These are phyloP conservation scores for Orgyia antiqua DNA, from an alignment of 2,888 invertebrate species.

Conservation along the genomic window DNA sequence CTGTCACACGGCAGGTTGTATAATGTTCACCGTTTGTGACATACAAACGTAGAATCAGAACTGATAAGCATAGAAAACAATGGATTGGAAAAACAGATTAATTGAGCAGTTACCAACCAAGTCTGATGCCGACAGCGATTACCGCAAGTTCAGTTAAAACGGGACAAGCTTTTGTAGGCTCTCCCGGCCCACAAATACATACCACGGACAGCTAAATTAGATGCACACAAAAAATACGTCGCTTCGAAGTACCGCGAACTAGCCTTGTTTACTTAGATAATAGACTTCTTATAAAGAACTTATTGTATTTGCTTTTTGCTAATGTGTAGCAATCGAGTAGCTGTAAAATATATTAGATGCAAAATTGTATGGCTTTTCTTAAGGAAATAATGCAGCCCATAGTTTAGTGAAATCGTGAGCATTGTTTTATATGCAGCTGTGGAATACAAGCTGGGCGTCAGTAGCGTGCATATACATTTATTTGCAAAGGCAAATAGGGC, in stretches of 20 bases:
- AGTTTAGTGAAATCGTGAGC: conserved; percentile 26
- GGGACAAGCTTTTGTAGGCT: conserved; percentile 54
- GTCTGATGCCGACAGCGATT: conserved; percentile 45
- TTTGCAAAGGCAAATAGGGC: conserved; percentile 27
- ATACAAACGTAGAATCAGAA: conserved; percentile 30
- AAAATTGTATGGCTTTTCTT: conserved; percentile 12
- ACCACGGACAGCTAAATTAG: conserved; percentile 37
- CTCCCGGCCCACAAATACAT: conserved; percentile 34
- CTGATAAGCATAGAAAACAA: conserved; percentile 45
- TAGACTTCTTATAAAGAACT: conserved; percentile 28
- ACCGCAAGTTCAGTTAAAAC: conserved; percentile 59
- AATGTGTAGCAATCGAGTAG: conserved; percentile 18
- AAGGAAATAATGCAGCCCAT: conserved; percentile 13
- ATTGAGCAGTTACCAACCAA: conserved; percentile 37
- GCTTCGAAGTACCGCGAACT: conserved; percentile 16
- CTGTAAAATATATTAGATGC: conserved; percentile 16
- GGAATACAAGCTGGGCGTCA: conserved; percentile 23
- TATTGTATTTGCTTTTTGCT: conserved; percentile 24
- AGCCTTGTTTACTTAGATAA: conserved; percentile 35
- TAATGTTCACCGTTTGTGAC: conserved; percentile 49
- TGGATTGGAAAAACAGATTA: conserved; percentile 48
- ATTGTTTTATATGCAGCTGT: conserved; percentile 28
- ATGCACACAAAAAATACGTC: conserved; percentile 35
- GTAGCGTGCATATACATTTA: conserved; percentile 24
- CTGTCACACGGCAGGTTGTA: conserved; percentile 48